Conservation (phyloP, 2,888 invertebrate species). For the Pterostichus madidus region DNA sequence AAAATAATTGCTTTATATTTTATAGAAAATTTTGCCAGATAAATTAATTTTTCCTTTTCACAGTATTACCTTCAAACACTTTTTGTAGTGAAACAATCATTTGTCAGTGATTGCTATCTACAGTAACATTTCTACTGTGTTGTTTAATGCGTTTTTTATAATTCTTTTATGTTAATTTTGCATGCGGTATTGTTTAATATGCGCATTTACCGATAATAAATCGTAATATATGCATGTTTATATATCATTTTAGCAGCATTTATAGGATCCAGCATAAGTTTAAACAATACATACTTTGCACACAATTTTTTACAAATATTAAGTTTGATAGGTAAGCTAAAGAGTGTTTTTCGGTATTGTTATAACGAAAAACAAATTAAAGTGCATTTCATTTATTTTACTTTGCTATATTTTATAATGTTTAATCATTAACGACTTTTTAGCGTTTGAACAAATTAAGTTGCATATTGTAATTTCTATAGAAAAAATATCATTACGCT, state of each 20-base stretch:
- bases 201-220: not conserved
- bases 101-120: constrained; percentile 22
- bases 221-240: not conserved
- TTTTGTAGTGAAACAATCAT: not conserved
- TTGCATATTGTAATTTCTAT: no score
- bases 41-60: constrained; percentile 1
- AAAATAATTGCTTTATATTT: no score
- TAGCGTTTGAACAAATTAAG: no score
- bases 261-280: not conserved
- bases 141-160: not conserved
- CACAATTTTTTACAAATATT: no score
- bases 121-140: not conserved
- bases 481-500: no score
- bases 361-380: no score
- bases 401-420: no score
- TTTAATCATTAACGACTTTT: no score
- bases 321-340: no score
- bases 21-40: not conserved
- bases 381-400: no score
- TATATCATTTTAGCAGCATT: not conserved
- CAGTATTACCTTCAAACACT: not conserved
- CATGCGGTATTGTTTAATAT: not conserved
- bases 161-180: constrained; percentile 2
- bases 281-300: no score
- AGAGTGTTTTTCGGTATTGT: no score